phyloP scores from a whole-genome alignment of 2,888 invertebrate genomes.

The Ceraclea dissimilis region DNA sequence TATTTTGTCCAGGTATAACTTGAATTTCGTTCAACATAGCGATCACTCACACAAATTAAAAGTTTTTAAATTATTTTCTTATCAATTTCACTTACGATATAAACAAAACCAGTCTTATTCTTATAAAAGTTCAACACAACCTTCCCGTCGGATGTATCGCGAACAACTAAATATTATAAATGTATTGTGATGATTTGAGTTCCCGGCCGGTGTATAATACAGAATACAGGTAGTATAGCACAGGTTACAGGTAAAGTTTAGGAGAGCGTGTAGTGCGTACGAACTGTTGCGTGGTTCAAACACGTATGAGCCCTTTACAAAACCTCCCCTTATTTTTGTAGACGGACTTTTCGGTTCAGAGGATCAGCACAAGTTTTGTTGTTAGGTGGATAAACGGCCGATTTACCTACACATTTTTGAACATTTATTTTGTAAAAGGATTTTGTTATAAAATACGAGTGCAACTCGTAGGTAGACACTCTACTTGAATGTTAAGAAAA shows the following conservation, averaged over 20 bases:
- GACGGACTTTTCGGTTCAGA: slow-evolving; percentile 21
- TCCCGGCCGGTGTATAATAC: not conserved
- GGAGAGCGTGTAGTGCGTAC: slow-evolving; percentile 8
- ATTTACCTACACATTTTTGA: no score
- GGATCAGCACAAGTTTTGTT: slow-evolving; percentile 12
- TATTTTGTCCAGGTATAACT: slow-evolving; percentile 49
- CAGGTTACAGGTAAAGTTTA: slow-evolving; percentile 1
- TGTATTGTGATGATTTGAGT: not conserved
- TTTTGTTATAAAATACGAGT: no score
- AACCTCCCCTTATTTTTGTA: slow-evolving; percentile 26
- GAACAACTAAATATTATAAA: slow-evolving; percentile 12
- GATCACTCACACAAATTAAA: slow-evolving; percentile 1
- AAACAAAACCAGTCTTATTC: not conserved
- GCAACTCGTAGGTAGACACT: no score
- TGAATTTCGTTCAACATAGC: slow-evolving; percentile 49
- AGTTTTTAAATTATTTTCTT: not conserved
- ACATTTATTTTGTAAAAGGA: no score
- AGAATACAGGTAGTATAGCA: not conserved
- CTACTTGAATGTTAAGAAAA: no score
- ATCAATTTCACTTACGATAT: not conserved
- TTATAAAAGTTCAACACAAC: not conserved
- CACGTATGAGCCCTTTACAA: slow-evolving; percentile 25
- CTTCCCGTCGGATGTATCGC: slow-evolving; percentile 6
- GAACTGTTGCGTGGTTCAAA: slow-evolving; percentile 18
- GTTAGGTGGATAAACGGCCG: not conserved